Base-by-base conservation (phyloP, 23 tunicate genomes). In the Styela plicata region DNA sequence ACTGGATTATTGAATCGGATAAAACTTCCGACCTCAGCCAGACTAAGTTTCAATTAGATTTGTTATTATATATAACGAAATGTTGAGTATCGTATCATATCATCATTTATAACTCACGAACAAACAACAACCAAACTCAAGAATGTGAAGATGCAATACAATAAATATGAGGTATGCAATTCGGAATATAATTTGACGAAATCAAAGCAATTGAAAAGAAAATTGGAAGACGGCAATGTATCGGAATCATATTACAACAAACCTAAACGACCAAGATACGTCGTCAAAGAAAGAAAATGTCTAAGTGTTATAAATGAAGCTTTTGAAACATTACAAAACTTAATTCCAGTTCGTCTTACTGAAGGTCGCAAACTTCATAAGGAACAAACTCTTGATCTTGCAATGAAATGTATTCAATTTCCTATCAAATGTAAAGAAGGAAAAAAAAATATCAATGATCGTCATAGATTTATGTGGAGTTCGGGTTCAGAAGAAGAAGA, bases 401-500 rank as follows among this genome's bases (percentile, higher is more conserved):
- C 65, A 10, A 16, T 53, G 64, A 26, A 27, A 24, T 76, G 44
- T 57, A 76, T 76, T 23, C 24, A 2, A 21, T 76, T 76, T 29
- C n/a, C 44, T 25, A 70, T 16, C 10, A 25, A 76, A 26, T 76
- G 81, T 29, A 36, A 32, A 25, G 64, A 36, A 26, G 81, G 81
- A 16, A 44, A 36, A 29, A 52, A 76, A 44, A 20, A 53, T 26
- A 36, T 44, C 31, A 69, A 76, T 22, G 66, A 76, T 27, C 81
- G 81, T 23, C 27, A 33, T 44, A 53, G 81, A 52, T 76, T 76
- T 65, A 44, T 76, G 81, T 76, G 65, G 64, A 0, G 27, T 25
- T 52, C 81, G 21, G 81, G 31, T 25, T 53, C 81, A 22, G 29
- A 76, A 76, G 81, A 76, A 76, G 66, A 36, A 21, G 81, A 76